Percentiles rank a stretch among this genome's conserved stretches.
These are phyloP conservation scores for Malacosoma neustria DNA, from an alignment of 2,888 invertebrate species.

Conservation along the genomic window DNA sequence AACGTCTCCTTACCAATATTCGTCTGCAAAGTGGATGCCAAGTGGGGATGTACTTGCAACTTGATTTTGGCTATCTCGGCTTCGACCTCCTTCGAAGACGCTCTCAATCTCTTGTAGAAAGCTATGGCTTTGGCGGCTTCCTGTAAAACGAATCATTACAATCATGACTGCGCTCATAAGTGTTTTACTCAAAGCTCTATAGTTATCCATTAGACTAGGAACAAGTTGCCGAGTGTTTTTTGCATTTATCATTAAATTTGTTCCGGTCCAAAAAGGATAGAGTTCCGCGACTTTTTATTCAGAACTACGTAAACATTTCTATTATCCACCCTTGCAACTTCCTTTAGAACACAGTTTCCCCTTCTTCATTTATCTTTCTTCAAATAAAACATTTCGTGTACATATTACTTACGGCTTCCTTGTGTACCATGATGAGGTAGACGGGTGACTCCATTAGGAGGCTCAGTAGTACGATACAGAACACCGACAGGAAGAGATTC, in stretches of 20 bases:
- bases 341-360: too few relatives aligned
- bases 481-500: conserved; percentile 26
- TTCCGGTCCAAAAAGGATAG: too few relatives aligned
- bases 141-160: conserved; percentile 18
- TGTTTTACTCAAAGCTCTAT: not conserved
- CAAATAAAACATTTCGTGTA: too few relatives aligned
- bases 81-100: conserved; percentile 34
- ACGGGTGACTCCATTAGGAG: conserved; percentile 41
- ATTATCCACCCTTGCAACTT: too few relatives aligned
- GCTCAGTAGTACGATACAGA: conserved; percentile 25
- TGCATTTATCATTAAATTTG: too few relatives aligned
- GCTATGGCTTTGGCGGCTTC: conserved; percentile 40
- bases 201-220: too few relatives aligned
- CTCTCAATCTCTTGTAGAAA: conserved; percentile 30
- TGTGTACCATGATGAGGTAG: conserved; percentile 34
- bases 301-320: not conserved
- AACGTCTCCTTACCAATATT: conserved; percentile 17
- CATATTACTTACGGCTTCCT: conserved; percentile 32
- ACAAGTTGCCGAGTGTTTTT: too few relatives aligned
- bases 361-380: too few relatives aligned
- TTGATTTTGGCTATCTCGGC: conserved; percentile 35
- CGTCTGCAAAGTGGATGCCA: conserved; percentile 24
- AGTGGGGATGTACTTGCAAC: conserved; percentile 30
- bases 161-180: not conserved
- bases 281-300: not conserved